Conservation (phyloP, 1,140 invertebrate species). For the Macrosteles quadrilineatus region DNA sequence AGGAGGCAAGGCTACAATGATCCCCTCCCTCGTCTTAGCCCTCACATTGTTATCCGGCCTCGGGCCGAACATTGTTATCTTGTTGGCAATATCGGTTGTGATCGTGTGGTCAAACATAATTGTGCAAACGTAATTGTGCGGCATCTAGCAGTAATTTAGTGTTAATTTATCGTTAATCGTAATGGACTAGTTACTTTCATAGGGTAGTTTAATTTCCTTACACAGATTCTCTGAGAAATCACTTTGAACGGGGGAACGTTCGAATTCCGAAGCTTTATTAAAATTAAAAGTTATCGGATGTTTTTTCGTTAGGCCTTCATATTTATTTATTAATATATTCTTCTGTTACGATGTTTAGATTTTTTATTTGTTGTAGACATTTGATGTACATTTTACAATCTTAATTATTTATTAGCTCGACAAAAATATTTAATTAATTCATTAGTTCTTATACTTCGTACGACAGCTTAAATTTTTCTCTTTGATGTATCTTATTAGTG, state of each 20-base stretch:
- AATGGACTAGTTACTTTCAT: too few relatives aligned
- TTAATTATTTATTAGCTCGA: too few relatives aligned
- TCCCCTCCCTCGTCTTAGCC: slow-evolving; percentile 6
- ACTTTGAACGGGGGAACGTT: too few relatives aligned
- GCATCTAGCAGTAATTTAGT: too few relatives aligned
- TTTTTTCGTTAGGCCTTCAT: slow-evolving; percentile 10
- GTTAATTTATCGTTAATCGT: too few relatives aligned
- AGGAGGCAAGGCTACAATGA: slow-evolving; percentile 48
- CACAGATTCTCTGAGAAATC: too few relatives aligned
- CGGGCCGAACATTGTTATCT: slow-evolving; percentile 1
- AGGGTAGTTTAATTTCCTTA: too few relatives aligned
- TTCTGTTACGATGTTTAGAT: slow-evolving; percentile 18
- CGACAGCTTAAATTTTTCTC: too few relatives aligned
- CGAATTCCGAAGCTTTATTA: slow-evolving; percentile 13
- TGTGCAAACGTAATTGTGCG: too few relatives aligned
- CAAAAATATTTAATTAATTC: too few relatives aligned
- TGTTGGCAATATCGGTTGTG: slow-evolving; percentile 22
- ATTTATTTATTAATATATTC: slow-evolving; percentile 23
- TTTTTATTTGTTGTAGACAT: slow-evolving; percentile 20
- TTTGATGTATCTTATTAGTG: too few relatives aligned
- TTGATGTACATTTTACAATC: neutral
- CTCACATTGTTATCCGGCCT: neutral
- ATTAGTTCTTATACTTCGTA: too few relatives aligned
- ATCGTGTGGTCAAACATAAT: slow-evolving; percentile 1
- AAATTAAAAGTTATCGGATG: neutral